These are phyloP conservation scores for Tipula helvola DNA, from an alignment of 2,888 invertebrate species.

Conservation along the genomic window DNA sequence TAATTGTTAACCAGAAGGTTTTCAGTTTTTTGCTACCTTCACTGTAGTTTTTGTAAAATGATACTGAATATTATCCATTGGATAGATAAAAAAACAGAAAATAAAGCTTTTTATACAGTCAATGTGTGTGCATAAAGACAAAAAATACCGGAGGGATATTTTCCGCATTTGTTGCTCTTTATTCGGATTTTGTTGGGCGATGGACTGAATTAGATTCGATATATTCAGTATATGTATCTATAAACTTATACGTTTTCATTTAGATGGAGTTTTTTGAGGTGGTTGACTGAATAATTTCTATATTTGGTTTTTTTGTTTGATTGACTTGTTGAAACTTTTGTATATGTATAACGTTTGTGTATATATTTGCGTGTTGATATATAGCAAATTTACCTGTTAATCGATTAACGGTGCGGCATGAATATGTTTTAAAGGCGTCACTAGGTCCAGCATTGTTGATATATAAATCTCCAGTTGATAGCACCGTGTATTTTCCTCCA, in stretches of 20 bases:
- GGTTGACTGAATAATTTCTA: not conserved
- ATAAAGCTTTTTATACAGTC: not conserved
- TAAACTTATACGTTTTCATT: not conserved
- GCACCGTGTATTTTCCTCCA: conserved; percentile 62
- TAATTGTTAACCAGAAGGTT: not conserved
- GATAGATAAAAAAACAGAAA: not conserved
- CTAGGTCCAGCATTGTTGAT: conserved; percentile 64
- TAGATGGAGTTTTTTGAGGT: not conserved
- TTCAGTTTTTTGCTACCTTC: not conserved
- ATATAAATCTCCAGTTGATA: conserved; percentile 73
- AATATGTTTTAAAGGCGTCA: conserved; percentile 68
- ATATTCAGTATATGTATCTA: not conserved
- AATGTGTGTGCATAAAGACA: not conserved
- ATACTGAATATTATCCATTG: not conserved
- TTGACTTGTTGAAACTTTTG: not conserved
- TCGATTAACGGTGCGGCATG: conserved; percentile 69
- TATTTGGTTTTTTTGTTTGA: not conserved
- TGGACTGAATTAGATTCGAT: not conserved
- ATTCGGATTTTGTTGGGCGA: not conserved
- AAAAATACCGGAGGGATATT: not conserved
- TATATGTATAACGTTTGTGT: not conserved
- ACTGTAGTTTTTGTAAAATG: not conserved
- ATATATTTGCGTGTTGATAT: not conserved
- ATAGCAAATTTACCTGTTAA: conserved; percentile 43
- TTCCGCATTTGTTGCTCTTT: not conserved